Percentiles rank a stretch among this genome's conserved stretches.
These are phyloP conservation scores for Sisyra terminalis DNA, from an alignment of 2,888 invertebrate genomes.

Conservation along the genomic window DNA sequence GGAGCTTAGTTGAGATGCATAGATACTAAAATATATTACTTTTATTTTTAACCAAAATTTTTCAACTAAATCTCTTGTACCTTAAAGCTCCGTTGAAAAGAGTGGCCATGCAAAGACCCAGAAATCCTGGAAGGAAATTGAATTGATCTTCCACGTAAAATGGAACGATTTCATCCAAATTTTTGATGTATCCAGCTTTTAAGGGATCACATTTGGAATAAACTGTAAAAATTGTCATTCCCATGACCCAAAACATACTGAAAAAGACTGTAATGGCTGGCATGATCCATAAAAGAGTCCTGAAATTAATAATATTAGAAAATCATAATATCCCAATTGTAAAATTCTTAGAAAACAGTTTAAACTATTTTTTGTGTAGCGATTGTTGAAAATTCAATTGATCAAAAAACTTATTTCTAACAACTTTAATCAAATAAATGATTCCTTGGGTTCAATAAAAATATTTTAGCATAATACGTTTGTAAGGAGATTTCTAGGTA, in stretches of 20 bases:
- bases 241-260: constrained; percentile 70
- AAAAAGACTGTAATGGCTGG: constrained; percentile 67
- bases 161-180: constrained; percentile 71
- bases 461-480: too few species aligned
- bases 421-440: too few species aligned
- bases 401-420: too few species aligned
- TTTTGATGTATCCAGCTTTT: constrained; percentile 51
- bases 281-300: constrained; percentile 60
- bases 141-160: constrained; percentile 84
- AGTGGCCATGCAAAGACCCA: constrained; percentile 82
- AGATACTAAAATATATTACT: constrained; percentile 44
- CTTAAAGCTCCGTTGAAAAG: constrained; percentile 86
- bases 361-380: too few species aligned
- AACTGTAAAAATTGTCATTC: constrained; percentile 73
- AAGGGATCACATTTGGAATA: constrained; percentile 75
- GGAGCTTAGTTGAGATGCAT: constrained; percentile 73
- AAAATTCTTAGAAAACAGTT: too few species aligned
- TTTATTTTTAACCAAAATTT: too few species aligned
- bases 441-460: too few species aligned
- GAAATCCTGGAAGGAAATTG: constrained; percentile 63
- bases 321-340: too few species aligned
- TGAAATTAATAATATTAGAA: too few species aligned
- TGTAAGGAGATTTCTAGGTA: too few species aligned
- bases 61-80: too few species aligned
- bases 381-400: too few species aligned